These are phyloP conservation scores for Sterrhoptilus dennistouni DNA, from an alignment of 2,113 vertebrate genomes.

Conservation along the genomic window DNA sequence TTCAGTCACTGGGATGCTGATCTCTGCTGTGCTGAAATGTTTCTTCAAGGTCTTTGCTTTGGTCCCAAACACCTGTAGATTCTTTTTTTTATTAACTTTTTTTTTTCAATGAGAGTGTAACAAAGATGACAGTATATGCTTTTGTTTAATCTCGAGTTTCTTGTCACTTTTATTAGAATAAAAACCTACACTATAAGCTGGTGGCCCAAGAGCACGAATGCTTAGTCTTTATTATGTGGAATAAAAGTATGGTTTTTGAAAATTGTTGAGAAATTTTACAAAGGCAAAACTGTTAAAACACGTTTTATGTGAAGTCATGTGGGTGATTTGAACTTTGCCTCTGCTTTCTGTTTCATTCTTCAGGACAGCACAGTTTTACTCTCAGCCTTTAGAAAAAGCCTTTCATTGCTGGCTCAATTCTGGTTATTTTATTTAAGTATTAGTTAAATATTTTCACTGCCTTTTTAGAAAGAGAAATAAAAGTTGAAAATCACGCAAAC, in stretches of 20 bases:
- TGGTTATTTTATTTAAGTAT: neutral
- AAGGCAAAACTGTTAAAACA: neutral
- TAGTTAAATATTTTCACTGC: neutral
- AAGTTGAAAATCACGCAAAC: neutral
- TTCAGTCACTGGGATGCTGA: neutral
- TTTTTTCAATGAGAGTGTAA: neutral
- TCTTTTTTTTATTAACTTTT: neutral
- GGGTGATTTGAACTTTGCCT: neutral
- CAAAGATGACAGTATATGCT: neutral
- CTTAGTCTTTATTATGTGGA: neutral
- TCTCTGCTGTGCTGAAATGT: neutral
- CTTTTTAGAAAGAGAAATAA: neutral
- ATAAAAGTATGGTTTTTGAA: neutral
- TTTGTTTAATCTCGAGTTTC: neutral
- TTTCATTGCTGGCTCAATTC: neutral
- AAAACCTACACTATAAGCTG: fast-evolving
- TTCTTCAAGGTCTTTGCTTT: neutral
- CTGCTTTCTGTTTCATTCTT: neutral
- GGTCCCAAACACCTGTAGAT: neutral
- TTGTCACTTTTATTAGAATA: neutral
- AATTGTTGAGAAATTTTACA: neutral
- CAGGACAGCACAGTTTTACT: neutral
- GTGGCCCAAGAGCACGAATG: fast-evolving
- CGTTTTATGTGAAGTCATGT: fast-evolving
- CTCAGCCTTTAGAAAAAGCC: neutral